Evolutionary conservation across 2,113 vertebrate genomes (phyloP).

Genomic region (Ochotona princeps): DNA sequence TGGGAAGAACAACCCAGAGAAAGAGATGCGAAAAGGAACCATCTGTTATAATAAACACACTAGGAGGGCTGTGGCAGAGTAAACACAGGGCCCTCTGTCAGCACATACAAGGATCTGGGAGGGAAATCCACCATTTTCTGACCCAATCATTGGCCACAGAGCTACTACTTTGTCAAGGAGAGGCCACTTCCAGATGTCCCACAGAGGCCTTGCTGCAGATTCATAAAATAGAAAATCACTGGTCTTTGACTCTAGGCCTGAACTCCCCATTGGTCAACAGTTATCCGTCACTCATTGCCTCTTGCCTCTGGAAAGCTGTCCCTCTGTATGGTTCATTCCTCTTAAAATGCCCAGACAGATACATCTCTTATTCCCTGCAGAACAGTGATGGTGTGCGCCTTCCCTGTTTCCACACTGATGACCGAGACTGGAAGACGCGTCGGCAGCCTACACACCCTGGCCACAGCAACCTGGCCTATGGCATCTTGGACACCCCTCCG

Average conservation of each 20-base stretch:
- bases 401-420: background rate
- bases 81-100: background rate
- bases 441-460: background rate
- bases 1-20: background rate
- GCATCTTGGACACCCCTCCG: conserved; percentile 91
- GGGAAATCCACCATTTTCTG: background rate
- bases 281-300: background rate
- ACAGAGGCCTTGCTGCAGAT: background rate
- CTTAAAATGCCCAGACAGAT: background rate
- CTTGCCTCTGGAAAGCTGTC: background rate
- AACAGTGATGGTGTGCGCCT: background rate
- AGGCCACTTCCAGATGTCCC: background rate
- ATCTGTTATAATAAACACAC: fast-evolving
- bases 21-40: too few relatives aligned
- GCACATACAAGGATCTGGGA: background rate
- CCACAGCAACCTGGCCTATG: conserved; percentile 87
- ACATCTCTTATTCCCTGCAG: conserved; percentile 11
- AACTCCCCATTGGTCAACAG: background rate
- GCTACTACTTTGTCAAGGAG: background rate
- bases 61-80: background rate
- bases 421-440: conserved; percentile 4
- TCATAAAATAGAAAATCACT: background rate
- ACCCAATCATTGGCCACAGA: background rate
- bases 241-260: background rate
- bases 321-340: background rate